Conservation (phyloP, 2,888 invertebrate genomes). For the Amphiduros pacificus region DNA sequence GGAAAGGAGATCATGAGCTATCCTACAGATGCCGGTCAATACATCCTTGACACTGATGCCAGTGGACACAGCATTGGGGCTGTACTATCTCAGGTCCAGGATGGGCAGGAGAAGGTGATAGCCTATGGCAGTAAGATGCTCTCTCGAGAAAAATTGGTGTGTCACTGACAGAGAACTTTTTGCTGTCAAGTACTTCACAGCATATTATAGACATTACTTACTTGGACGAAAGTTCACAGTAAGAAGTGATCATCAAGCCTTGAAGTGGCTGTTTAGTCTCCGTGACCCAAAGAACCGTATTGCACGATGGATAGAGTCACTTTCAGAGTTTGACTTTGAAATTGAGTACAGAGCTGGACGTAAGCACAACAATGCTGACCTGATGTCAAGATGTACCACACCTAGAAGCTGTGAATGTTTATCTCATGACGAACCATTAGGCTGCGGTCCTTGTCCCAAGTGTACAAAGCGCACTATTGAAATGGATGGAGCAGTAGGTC, state of each 20-base stretch:
- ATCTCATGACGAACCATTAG: too few species aligned
- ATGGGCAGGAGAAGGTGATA: conserved; percentile 20
- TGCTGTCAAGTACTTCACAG: neutral
- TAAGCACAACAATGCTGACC: neutral
- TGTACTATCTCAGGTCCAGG: conserved; percentile 22
- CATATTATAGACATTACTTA: neutral
- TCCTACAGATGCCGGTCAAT: conserved; percentile 18
- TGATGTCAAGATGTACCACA: neutral
- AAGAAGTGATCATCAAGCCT: neutral
- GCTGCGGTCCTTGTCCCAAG: too few species aligned
- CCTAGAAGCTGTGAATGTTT: neutral
- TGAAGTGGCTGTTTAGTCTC: neutral
- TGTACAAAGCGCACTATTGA: neutral
- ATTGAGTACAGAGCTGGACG: neutral
- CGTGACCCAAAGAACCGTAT: neutral
- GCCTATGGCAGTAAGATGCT: conserved; percentile 20
- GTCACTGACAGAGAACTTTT: neutral
- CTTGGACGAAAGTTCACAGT: neutral
- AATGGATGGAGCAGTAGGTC: neutral
- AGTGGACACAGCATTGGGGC: conserved; percentile 20
- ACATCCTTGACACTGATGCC: conserved; percentile 13
- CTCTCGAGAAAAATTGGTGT: neutral
- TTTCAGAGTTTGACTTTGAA: neutral
- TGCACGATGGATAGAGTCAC: neutral
- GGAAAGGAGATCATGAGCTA: conserved; percentile 18